Percentiles rank a stretch among this genome's conserved stretches.
Evolutionary conservation across 1,140 invertebrate species (phyloP).

Genomic region (Drosophila nikananu): DNA sequence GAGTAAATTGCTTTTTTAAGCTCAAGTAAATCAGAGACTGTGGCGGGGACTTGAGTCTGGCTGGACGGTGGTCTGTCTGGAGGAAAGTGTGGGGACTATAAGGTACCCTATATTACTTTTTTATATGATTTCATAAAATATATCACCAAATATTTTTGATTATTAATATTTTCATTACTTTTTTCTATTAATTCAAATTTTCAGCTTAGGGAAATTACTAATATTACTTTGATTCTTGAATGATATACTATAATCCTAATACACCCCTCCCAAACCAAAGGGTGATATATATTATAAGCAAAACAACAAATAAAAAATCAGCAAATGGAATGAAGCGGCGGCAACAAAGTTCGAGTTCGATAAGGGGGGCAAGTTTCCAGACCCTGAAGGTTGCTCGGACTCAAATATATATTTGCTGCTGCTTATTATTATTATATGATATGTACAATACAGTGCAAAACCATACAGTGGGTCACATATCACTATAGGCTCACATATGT

Average conservation of each 20-base stretch:
- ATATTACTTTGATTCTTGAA: too few species aligned
- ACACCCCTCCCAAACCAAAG: slow-evolving; percentile 1
- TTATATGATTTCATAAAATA: too few species aligned
- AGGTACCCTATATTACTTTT: slow-evolving; percentile 12
- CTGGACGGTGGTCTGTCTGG: slow-evolving; percentile 17
- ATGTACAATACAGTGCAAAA: slow-evolving; percentile 25
- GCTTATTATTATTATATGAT: slow-evolving; percentile 34
- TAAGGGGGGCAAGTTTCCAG: slow-evolving; percentile 49
- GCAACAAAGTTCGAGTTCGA: slow-evolving; percentile 41
- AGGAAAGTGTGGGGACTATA: background rate
- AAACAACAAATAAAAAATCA: slow-evolving; percentile 13
- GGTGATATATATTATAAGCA: slow-evolving; percentile 3
- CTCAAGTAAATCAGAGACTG: slow-evolving; percentile 58
- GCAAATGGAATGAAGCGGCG: slow-evolving; percentile 18
- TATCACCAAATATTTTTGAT: too few species aligned
- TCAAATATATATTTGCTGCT: slow-evolving; percentile 29
- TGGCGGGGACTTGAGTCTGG: slow-evolving; percentile 21
- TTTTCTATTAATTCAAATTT: too few species aligned
- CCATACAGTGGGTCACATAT: too few species aligned
- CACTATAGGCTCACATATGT: slow-evolving; percentile 30
- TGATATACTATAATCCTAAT: background rate
- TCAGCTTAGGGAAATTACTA: too few species aligned
- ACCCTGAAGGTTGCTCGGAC: slow-evolving; percentile 44
- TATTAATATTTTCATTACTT: too few species aligned
- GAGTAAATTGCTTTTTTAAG: slow-evolving; percentile 75